These are phyloP conservation scores for Xylocampa areola DNA, from an alignment of 2,888 invertebrate genomes.

Conservation along the genomic window DNA sequence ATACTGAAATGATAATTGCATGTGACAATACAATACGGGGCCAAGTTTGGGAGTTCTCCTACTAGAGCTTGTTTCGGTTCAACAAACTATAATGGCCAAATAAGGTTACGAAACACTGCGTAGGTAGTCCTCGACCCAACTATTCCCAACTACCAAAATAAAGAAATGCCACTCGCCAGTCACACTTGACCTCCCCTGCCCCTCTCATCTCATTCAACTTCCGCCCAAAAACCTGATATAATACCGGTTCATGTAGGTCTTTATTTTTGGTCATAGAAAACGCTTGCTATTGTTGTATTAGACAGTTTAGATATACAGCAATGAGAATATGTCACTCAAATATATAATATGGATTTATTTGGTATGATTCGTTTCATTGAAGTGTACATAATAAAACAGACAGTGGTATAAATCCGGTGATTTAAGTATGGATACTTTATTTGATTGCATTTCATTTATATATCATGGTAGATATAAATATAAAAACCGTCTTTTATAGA, in stretches of 20 bases:
- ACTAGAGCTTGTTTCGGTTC: conserved; percentile 59
- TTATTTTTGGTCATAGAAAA: conserved; percentile 22
- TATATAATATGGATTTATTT: conserved; percentile 21
- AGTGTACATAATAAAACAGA: conserved; percentile 2
- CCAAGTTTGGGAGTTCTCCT: conserved; percentile 39
- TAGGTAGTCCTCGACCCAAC: conserved; percentile 61
- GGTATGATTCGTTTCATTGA: conserved; percentile 28
- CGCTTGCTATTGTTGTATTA: conserved; percentile 40
- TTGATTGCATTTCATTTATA: too few species aligned
- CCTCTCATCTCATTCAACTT: conserved; percentile 1
- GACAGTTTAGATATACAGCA: conserved; percentile 40
- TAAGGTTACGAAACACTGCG: conserved; percentile 65
- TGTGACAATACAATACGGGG: conserved; percentile 44
- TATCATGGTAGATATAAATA: too few species aligned
- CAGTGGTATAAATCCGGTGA: background rate
- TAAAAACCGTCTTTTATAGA: too few species aligned
- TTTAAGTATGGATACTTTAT: background rate
- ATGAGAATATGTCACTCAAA: conserved; percentile 49
- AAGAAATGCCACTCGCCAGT: conserved; percentile 41
- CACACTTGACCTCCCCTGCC: conserved; percentile 28
- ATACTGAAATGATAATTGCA: conserved; percentile 42
- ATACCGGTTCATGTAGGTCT: conserved; percentile 17
- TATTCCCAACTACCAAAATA: conserved; percentile 50
- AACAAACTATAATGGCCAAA: conserved; percentile 69
- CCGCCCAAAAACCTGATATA: conserved; percentile 8